Evolutionary conservation across 2,797 vertebrate species (phyloP).

Genomic region (Enteromius fasciolatus): DNA sequence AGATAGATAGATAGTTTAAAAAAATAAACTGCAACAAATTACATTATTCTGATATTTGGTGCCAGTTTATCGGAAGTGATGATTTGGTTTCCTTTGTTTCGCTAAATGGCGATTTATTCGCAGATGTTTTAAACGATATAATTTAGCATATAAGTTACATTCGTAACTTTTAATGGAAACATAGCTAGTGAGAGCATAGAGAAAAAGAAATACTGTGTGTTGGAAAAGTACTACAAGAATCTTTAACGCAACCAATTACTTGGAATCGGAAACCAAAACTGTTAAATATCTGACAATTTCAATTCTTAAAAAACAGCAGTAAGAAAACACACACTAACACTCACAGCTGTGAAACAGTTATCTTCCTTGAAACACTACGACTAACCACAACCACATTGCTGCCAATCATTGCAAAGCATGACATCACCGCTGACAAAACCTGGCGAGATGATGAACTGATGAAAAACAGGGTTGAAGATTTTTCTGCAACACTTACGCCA

Average conservation of each 20-base stretch:
- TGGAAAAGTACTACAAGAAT: background rate
- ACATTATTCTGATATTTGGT: no score
- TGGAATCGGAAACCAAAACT: background rate
- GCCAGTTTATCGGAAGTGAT: background rate
- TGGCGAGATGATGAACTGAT: background rate
- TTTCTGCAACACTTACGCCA: background rate
- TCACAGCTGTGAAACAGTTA: background rate
- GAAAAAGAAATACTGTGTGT: background rate
- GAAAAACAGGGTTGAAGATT: background rate
- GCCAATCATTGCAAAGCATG: slow-evolving; percentile 20
- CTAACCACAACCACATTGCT: background rate
- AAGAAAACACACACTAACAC: background rate
- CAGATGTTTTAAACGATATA: background rate
- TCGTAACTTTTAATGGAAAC: background rate
- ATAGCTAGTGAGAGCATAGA: background rate
- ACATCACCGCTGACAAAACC: background rate
- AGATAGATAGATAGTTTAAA: no score
- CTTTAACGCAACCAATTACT: background rate
- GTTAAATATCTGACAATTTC: background rate
- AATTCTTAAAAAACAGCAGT: background rate
- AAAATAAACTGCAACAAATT: no score
- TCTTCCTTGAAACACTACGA: background rate
- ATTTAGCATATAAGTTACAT: background rate
- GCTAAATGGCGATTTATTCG: background rate
- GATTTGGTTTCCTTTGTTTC: background rate